Conservation (phyloP, 1,140 invertebrate genomes). For the Temnothorax curvispinosus region DNA sequence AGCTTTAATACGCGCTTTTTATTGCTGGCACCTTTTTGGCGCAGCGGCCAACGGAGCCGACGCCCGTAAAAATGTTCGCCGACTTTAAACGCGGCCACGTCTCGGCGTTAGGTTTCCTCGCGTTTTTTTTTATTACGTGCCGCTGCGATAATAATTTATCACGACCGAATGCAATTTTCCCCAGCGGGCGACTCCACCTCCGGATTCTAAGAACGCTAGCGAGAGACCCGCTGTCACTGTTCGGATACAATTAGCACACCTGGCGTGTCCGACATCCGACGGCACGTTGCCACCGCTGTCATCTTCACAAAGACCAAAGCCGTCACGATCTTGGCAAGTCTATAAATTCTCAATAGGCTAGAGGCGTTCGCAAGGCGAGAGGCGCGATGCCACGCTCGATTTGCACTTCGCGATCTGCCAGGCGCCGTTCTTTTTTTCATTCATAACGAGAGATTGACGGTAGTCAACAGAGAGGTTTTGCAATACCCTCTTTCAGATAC, state of each 20-base stretch:
- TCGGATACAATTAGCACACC: constrained; percentile 42
- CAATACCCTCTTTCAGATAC: no score
- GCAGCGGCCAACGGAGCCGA: not conserved
- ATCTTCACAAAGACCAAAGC: constrained; percentile 18
- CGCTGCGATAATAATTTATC: constrained; percentile 14
- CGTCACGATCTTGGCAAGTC: constrained; percentile 28
- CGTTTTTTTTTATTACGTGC: not conserved
- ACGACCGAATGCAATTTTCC: not conserved
- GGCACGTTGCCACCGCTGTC: constrained; percentile 36
- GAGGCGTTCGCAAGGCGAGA: not conserved
- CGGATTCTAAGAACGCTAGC: not conserved
- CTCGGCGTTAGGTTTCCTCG: not conserved
- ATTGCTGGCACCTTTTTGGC: constrained; percentile 5
- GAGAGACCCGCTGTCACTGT: not conserved
- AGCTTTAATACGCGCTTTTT: constrained; percentile 50
- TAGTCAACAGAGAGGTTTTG: not conserved
- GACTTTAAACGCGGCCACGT: not conserved
- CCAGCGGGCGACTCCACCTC: not conserved
- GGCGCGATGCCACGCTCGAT: not conserved
- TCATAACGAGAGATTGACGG: not conserved
- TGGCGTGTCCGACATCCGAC: constrained; percentile 19
- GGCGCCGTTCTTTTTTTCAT: constrained; percentile 9
- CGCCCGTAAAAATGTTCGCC: constrained; percentile 59
- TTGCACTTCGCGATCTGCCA: constrained; percentile 4
- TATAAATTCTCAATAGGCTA: constrained; percentile 2